Evolutionary conservation across 2,888 invertebrate genomes (phyloP), one percentile per base, ranked within the genome.

Genomic region (Isotomurus palustris): DNA sequence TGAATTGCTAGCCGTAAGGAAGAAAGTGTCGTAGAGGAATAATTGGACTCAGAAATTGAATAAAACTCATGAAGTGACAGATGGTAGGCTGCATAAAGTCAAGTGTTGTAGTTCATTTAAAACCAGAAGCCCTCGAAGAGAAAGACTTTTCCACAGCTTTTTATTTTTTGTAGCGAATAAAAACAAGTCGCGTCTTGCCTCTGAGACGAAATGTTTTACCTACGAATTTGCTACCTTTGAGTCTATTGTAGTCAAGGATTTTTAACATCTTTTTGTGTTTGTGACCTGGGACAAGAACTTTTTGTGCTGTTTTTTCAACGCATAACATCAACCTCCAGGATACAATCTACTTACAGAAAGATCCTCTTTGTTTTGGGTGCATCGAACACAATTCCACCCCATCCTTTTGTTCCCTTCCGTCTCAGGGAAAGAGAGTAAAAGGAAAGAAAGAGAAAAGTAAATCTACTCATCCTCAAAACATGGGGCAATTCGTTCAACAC

Each of bases 51-150:
- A 49, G 32, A 49, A 49, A 49, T 49, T 35, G 49, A 49, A 35
- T 49, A 12, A 49, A 49, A 29, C 49, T 35, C 49, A 47, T 47
- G 24, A 40, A 47, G 47, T 47, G 47, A 47, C 47, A 47, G 25
- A 47, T 27, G 47, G 47, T 47, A 28, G 27, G n/a, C n/a, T n/a
- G n/a, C n/a, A n/a, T n/a, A n/a, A n/a, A n/a, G n/a, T n/a, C n/a
- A n/a, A n/a, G n/a, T n/a, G n/a, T n/a, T n/a, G n/a, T n/a, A n/a
- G n/a, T n/a, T n/a, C n/a, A n/a, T n/a, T n/a, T n/a, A n/a, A n/a
- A n/a, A n/a, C n/a, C n/a, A n/a, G n/a, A n/a, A n/a, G n/a, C n/a
- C n/a, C n/a, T n/a, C n/a, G n/a, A n/a, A n/a, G n/a, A n/a, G n/a
- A n/a, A n/a, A n/a, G n/a, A n/a, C n/a, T n/a, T n/a, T n/a, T n/a